Evolutionary conservation across 2,888 invertebrate species (phyloP).

Genomic region (Allolobophora icterica): DNA sequence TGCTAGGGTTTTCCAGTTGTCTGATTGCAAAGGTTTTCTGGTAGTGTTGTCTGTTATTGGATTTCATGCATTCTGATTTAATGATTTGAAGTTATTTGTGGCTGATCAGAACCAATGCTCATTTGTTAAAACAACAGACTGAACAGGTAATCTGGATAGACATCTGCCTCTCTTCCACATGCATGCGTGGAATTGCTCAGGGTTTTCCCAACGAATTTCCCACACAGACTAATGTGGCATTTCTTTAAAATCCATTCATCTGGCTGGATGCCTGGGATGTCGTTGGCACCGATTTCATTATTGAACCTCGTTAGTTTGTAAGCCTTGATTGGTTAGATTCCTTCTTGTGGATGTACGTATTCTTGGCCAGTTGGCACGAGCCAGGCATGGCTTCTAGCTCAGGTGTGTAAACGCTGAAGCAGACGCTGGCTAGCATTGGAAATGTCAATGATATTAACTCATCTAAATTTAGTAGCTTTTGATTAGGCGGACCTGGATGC

Average conservation of each 20-base stretch:
- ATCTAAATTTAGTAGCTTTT: not conserved
- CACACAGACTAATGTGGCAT: not conserved
- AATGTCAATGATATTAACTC: not conserved
- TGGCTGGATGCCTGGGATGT: not conserved
- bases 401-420: not conserved
- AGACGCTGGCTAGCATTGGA: not conserved
- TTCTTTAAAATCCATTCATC: not conserved
- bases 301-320: not conserved
- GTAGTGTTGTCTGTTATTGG: not conserved
- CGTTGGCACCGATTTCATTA: not conserved
- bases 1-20: too few relatives aligned
- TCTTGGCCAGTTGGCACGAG: not conserved
- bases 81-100: not conserved
- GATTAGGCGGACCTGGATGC: not conserved
- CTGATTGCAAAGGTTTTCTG: not conserved
- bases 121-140: not conserved
- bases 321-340: not conserved
- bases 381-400: not conserved
- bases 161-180: not conserved
- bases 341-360: not conserved
- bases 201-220: not conserved
- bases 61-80: not conserved
- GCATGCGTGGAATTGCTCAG: not conserved
- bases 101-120: not conserved
- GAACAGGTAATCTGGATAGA: not conserved